Evolutionary conservation across 1,140 invertebrate species (phyloP).

Genomic region (Trichogramma pretiosum): DNA sequence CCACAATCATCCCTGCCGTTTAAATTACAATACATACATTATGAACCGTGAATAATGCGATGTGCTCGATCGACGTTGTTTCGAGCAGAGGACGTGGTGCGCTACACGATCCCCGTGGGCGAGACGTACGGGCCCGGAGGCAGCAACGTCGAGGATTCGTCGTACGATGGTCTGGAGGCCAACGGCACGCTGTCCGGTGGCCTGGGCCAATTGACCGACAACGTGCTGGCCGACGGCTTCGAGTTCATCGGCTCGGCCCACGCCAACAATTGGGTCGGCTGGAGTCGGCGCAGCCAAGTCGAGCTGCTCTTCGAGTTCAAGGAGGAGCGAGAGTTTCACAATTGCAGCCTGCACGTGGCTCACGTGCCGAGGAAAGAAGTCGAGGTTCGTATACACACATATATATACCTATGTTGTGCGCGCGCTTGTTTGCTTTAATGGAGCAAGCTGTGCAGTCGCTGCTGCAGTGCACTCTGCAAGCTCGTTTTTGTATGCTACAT

Average conservation of each 20-base stretch:
- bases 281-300: conserved; percentile 61
- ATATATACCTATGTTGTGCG: too few species aligned
- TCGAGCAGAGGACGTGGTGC: conserved; percentile 49
- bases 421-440: neutral
- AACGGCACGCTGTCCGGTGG: conserved; percentile 58
- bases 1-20: too few species aligned
- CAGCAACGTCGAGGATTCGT: conserved; percentile 77
- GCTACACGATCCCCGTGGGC: conserved; percentile 60
- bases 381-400: conserved; percentile 53
- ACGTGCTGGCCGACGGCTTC: conserved; percentile 32
- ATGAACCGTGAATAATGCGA: too few species aligned
- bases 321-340: conserved; percentile 62
- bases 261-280: conserved; percentile 68
- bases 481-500: too few species aligned
- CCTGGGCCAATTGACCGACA: conserved; percentile 76
- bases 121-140: conserved; percentile 49
- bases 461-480: too few species aligned
- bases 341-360: conserved; percentile 66
- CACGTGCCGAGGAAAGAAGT: conserved; percentile 64
- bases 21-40: too few species aligned
- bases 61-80: too few species aligned
- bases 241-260: conserved; percentile 26
- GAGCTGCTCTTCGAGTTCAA: conserved; percentile 75
- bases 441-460: neutral
- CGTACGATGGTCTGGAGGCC: conserved; percentile 78